Percentiles rank a stretch among this genome's conserved stretches.
phyloP scores from a whole-genome alignment of 2,888 invertebrate species.

The Cenopis cana region DNA sequence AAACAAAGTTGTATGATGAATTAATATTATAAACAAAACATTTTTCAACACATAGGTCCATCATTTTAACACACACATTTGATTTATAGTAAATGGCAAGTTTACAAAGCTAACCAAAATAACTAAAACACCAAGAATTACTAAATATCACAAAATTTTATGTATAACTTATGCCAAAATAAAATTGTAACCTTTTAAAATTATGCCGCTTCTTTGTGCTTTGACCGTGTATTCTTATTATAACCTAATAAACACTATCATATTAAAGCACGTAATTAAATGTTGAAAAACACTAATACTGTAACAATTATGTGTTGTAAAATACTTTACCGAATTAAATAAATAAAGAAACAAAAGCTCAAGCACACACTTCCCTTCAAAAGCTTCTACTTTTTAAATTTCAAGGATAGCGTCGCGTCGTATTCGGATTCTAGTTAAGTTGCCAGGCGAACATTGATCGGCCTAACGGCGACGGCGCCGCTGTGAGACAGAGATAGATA shows the following conservation, averaged over 20 bases:
- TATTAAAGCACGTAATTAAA: conserved; percentile 4
- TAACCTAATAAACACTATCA: conserved; percentile 13
- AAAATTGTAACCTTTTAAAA: conserved; percentile 37
- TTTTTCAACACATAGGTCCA: background rate
- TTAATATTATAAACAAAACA: background rate
- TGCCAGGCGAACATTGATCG: conserved; percentile 43
- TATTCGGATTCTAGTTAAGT: conserved; percentile 39
- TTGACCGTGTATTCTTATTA: conserved; percentile 9
- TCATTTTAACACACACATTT: background rate
- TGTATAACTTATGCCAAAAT: background rate
- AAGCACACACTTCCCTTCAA: conserved; percentile 19
- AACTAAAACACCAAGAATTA: background rate
- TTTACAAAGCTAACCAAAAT: background rate
- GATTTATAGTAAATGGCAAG: background rate
- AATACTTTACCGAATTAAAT: conserved; percentile 1
- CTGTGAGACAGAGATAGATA: conserved; percentile 15
- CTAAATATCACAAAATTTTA: background rate
- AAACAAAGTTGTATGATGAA: background rate
- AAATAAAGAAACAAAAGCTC: conserved; percentile 38
- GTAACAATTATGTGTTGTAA: background rate
- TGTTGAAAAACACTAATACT: conserved; percentile 1
- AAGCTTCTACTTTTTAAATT: conserved; percentile 43
- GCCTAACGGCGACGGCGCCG: conserved; percentile 24
- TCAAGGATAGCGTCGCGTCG: conserved; percentile 35
- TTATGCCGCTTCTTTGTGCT: conserved; percentile 30